These are phyloP conservation scores for Hyppa rectilinea DNA, from an alignment of 2,888 invertebrate genomes.

Conservation along the genomic window DNA sequence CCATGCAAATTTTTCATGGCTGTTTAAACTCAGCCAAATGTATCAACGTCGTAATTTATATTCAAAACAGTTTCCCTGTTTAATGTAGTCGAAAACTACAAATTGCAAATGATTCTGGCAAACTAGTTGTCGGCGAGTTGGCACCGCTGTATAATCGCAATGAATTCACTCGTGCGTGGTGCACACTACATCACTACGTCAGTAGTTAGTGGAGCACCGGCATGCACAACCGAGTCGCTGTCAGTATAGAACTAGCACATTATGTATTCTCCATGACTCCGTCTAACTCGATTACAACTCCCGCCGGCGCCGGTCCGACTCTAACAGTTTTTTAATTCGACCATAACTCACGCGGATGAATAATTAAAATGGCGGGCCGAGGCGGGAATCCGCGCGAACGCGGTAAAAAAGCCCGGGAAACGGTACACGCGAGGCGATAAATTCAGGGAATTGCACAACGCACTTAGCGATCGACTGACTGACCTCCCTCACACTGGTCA, in stretches of 20 bases:
- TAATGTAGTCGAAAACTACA: conserved; percentile 85
- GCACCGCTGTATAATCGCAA: conserved; percentile 75
- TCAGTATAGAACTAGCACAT: conserved; percentile 72
- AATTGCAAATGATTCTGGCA: conserved; percentile 84
- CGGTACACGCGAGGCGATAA: conserved; percentile 82
- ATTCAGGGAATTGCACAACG: conserved; percentile 87
- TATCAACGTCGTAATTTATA: conserved; percentile 70
- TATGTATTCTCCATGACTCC: conserved; percentile 88
- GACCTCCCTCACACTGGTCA: conserved; percentile 72
- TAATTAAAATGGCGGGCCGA: conserved; percentile 89
- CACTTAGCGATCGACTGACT: conserved; percentile 84
- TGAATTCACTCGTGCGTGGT: conserved; percentile 69
- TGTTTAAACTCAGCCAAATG: conserved; percentile 49
- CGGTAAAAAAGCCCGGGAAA: conserved; percentile 83
- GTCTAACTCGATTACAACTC: conserved; percentile 88
- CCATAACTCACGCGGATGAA: conserved; percentile 91
- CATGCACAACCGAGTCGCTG: conserved; percentile 41
- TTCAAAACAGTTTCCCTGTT: conserved; percentile 76
- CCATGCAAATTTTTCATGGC: conserved; percentile 54
- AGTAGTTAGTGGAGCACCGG: conserved; percentile 49
- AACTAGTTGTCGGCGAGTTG: conserved; percentile 77
- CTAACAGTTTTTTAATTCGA: conserved; percentile 91
- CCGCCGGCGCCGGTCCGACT: conserved; percentile 88
- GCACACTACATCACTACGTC: conserved; percentile 59
- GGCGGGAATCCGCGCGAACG: conserved; percentile 84